Conservation (phyloP, 2,797 vertebrate genomes). For the Labroides dimidiatus region DNA sequence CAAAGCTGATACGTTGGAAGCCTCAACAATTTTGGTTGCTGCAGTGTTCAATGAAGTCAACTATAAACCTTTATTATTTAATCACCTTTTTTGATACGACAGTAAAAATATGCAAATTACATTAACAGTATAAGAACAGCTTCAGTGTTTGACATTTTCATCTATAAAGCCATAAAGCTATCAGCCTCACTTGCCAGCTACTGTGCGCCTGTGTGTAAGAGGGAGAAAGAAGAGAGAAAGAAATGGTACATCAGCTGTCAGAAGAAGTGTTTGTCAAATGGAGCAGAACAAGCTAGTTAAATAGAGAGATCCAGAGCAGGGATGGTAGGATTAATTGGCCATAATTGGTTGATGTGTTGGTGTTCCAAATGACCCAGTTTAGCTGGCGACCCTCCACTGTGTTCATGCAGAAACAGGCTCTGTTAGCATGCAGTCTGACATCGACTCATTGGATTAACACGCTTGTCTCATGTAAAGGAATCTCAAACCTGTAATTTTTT, state of each 20-base stretch:
- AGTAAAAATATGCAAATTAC: neutral
- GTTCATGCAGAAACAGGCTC: constrained; percentile 14
- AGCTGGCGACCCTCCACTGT: constrained; percentile 21
- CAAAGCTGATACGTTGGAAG: too few relatives aligned
- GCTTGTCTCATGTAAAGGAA: neutral
- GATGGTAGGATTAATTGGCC: constrained; percentile 69
- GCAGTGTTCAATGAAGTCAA: neutral
- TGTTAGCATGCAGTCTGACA: neutral
- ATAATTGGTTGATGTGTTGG: constrained; percentile 68
- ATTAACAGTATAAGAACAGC: neutral
- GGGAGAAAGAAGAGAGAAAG: constrained; percentile 27
- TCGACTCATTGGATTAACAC: neutral
- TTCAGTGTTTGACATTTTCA: neutral
- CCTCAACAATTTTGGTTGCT: too few relatives aligned
- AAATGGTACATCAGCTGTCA: constrained; percentile 59
- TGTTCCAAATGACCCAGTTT: constrained; percentile 75
- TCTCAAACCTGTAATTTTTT: neutral
- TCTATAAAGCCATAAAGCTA: too few relatives aligned
- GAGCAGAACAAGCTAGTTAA: constrained; percentile 66
- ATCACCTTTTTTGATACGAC: neutral
- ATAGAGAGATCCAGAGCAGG: constrained; percentile 55
- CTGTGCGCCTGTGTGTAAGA: constrained; percentile 20
- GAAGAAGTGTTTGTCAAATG: constrained; percentile 56
- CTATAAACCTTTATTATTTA: neutral
- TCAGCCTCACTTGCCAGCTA: constrained; percentile 2